Conservation (phyloP, 2,888 invertebrate species). For the Drosophila koepferae region DNA sequence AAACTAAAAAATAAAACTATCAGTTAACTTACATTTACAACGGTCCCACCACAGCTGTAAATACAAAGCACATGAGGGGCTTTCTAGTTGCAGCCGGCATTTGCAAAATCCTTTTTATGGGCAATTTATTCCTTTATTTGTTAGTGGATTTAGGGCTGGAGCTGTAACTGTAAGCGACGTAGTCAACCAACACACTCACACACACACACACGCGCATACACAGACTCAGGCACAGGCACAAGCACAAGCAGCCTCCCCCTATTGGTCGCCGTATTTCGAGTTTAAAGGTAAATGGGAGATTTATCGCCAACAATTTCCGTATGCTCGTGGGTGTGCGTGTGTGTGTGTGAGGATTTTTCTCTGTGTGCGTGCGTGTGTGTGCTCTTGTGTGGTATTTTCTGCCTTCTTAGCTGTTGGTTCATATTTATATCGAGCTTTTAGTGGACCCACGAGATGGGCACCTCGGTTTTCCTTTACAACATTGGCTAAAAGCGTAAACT, state of each 20-base stretch:
- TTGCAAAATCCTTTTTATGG: slow-evolving; percentile 81
- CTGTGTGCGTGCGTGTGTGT: slow-evolving; percentile 24
- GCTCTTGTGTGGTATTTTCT: slow-evolving; percentile 26
- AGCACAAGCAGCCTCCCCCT: slow-evolving; percentile 27
- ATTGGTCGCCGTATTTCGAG: slow-evolving; percentile 73
- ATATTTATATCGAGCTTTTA: slow-evolving; percentile 74
- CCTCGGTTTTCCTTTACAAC: slow-evolving; percentile 33
- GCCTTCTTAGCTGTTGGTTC: slow-evolving; percentile 56
- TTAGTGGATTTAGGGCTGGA: slow-evolving; percentile 79
- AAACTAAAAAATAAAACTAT: slow-evolving; percentile 29
- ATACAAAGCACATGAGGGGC: slow-evolving; percentile 48
- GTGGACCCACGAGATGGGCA: slow-evolving; percentile 67
- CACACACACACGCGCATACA: neutral
- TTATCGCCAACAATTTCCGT: slow-evolving; percentile 70
- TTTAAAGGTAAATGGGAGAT: slow-evolving; percentile 80
- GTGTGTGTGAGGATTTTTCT: slow-evolving; percentile 5
- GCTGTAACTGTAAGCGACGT: slow-evolving; percentile 51
- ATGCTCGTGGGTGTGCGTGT: slow-evolving; percentile 27
- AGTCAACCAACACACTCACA: slow-evolving; percentile 37
- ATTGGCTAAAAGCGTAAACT: slow-evolving; percentile 55
- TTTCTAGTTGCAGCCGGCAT: slow-evolving; percentile 71
- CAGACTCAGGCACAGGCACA: slow-evolving; percentile 5
- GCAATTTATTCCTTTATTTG: slow-evolving; percentile 81
- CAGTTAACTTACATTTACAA: slow-evolving; percentile 37
- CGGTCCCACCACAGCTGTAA: slow-evolving; percentile 50